Evolutionary conservation across 2,797 vertebrate genomes (phyloP), one percentile per base, ranked within the genome.

Genomic region (Lacerta bilineata): DNA sequence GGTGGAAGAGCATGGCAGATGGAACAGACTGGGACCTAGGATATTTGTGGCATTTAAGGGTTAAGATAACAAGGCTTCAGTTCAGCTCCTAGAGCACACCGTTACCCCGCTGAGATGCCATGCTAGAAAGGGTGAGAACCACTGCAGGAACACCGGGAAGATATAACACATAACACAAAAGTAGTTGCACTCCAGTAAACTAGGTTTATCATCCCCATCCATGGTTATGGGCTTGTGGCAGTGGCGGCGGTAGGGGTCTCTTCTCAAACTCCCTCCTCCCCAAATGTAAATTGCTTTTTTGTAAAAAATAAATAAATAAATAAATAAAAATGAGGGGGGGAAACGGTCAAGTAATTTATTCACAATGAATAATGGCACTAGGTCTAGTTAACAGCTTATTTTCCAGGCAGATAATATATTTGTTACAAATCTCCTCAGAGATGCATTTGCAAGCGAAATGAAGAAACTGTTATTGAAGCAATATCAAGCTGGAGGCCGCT

Each of bases 381-480:
- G 76, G 33, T 33, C 33, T 10, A 80, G 85, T 36, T 90, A 94
- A 94, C 93, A 84, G 90, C 95, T 95, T 91, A 91, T 91, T 94
- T 94, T 91, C 80, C 86, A 91, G 92, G 84, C 1, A 89, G 85
- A 94, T 93, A 94, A 87, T 93, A 41, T 84, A 86, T 85, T 95
- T 84, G 69, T 92, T 95, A 95, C 96, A 93, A 93, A 95, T 91
- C 94, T 95, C 91, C 95, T 95, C 92, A 6, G 94, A 95, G 95
- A 94, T 93, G 50, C 68, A 75, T 95, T 93, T 95, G 93, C 91
- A 87, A 96, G 93, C 79, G 90, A 94, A 95, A 95, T 93, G 96
- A 95, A 95, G 94, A 94, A 95, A 91, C 90, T 92, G 93, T 94
- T 96, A 85, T 76, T 81, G 93, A 94, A 95, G 96, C 95, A 93